Conservation (phyloP, 2,888 invertebrate species). For the Belgica antarctica region DNA sequence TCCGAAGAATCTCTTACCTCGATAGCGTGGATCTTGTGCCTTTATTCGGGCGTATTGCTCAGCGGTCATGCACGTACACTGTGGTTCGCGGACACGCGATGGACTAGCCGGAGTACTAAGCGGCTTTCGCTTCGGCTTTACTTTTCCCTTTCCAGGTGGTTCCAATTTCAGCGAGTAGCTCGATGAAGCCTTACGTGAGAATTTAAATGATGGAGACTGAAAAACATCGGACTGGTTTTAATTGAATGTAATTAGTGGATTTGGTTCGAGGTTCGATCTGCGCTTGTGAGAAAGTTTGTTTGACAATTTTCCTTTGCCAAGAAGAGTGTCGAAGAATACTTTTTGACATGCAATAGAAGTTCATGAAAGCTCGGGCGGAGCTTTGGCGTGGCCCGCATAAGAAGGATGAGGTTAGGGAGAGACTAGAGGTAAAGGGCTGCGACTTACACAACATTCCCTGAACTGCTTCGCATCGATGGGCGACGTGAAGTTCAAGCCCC, state of each 20-base stretch:
- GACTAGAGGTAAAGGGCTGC: background rate
- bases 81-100: constrained; percentile 81
- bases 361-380: background rate
- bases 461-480: constrained; percentile 97
- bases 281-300: too few relatives aligned
- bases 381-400: background rate
- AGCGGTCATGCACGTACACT: constrained; percentile 93
- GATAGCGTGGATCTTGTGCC: constrained; percentile 78
- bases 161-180: constrained; percentile 95
- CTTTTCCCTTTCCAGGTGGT: constrained; percentile 81
- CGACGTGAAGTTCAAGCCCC: constrained; percentile 97
- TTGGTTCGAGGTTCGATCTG: background rate
- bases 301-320: background rate
- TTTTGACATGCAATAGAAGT: background rate
- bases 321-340: background rate
- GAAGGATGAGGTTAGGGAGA: background rate
- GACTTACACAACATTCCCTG: constrained; percentile 93
- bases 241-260: constrained; percentile 37
- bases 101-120: constrained; percentile 92
- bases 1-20: constrained; percentile 55
- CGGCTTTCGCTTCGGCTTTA: constrained; percentile 85
- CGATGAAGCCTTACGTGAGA: constrained; percentile 94
- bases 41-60: constrained; percentile 85
- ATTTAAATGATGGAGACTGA: constrained; percentile 97
- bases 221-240: constrained; percentile 62